Conservation (phyloP, 2,888 invertebrate genomes). For the Chrysina gloriosa region DNA sequence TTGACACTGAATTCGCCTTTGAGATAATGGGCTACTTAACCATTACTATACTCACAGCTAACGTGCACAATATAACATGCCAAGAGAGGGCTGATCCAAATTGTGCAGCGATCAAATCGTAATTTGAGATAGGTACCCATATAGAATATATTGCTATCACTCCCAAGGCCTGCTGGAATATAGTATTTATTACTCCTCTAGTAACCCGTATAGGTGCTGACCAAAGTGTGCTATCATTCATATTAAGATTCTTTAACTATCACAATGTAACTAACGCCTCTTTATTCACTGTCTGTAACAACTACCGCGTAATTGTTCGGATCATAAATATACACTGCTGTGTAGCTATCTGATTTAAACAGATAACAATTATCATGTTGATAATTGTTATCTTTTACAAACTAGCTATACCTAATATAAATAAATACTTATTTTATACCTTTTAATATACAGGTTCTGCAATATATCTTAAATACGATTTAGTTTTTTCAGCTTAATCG, state of each 20-base stretch:
- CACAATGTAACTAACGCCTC: background rate
- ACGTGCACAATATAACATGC: constrained; percentile 60
- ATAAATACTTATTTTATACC: too few species aligned
- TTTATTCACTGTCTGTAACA: too few species aligned
- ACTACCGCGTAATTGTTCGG: background rate
- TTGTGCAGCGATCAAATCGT: background rate
- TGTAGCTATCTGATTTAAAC: background rate
- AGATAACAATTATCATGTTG: background rate
- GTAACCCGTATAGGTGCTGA: constrained; percentile 42
- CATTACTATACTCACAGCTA: constrained; percentile 60
- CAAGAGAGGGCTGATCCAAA: constrained; percentile 48
- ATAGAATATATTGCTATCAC: constrained; percentile 46
- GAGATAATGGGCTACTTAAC: too few species aligned
- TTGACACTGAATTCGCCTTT: too few species aligned
- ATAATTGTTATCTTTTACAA: constrained; percentile 17
- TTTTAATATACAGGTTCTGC: too few species aligned
- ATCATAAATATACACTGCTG: background rate
- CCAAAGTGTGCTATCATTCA: constrained; percentile 36
- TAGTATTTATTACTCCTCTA: constrained; percentile 45
- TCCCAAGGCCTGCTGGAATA: constrained; percentile 49
- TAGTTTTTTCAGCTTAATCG: too few species aligned
- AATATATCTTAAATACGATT: too few species aligned
- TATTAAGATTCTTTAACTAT: constrained; percentile 8
- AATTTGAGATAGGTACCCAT: constrained; percentile 46
- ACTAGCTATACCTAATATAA: too few species aligned